Conservation (phyloP, 2,888 invertebrate genomes). For the Calameuta pallipes region DNA sequence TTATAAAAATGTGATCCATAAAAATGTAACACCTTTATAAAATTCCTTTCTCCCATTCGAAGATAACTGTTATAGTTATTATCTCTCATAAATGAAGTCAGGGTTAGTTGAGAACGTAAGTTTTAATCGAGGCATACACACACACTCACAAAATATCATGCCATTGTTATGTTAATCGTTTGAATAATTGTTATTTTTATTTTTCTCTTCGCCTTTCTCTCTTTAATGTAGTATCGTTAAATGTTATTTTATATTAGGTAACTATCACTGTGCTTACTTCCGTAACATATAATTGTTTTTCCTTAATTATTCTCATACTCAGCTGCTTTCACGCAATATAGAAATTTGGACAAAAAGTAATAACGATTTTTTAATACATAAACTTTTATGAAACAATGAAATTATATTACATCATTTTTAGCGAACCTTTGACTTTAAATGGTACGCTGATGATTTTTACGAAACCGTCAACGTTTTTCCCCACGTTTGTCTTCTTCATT, state of each 20-base stretch:
- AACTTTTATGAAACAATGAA: too few relatives aligned
- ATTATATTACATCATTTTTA: too few relatives aligned
- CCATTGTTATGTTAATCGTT: conserved; percentile 36
- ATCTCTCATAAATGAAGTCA: conserved; percentile 31
- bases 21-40: conserved; percentile 35
- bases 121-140: conserved; percentile 45
- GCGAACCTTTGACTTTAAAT: too few relatives aligned
- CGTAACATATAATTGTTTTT: conserved; percentile 54
- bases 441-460: too few relatives aligned
- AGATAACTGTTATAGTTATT: conserved; percentile 2
- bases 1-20: conserved; percentile 36
- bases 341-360: too few relatives aligned
- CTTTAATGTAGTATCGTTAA: conserved; percentile 17
- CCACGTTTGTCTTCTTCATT: too few relatives aligned
- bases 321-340: conserved; percentile 20
- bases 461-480: too few relatives aligned
- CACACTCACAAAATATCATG: conserved; percentile 49
- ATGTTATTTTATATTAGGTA: conserved; percentile 38
- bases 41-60: conserved; percentile 24
- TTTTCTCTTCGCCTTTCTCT: neutral
- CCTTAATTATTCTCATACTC: conserved; percentile 32
- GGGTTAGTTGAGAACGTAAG: conserved; percentile 33
- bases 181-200: conserved; percentile 14
- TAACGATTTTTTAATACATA: too few relatives aligned
- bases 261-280: conserved; percentile 61